A percentile compares a stretch with the other conserved stretches of the same genome.
These are phyloP conservation scores for Telmatochromis sp. DNA, from an alignment of 2,113 vertebrate genomes.

Conservation along the genomic window DNA sequence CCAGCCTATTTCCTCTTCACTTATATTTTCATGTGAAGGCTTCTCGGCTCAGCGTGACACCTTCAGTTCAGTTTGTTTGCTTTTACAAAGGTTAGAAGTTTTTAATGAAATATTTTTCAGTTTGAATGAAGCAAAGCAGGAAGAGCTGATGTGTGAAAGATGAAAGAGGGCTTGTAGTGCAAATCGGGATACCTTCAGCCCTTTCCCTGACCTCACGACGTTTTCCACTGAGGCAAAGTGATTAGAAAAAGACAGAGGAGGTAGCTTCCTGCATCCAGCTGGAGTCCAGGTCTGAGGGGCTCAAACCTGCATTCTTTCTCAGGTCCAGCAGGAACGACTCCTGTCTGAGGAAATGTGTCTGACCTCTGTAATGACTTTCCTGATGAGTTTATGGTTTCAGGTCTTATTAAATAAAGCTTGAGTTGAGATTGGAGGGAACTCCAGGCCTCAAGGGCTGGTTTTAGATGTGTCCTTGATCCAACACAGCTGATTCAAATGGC, in stretches of 20 bases:
- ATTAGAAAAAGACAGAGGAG: neutral
- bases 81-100: neutral
- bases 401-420: neutral
- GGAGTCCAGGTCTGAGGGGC: neutral
- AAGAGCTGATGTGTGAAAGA: neutral
- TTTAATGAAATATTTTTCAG: neutral
- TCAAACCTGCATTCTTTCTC: neutral
- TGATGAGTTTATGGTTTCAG: neutral
- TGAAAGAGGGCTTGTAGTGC: neutral
- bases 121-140: neutral
- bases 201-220: neutral
- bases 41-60: neutral
- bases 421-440: neutral
- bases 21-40: neutral
- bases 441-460: neutral
- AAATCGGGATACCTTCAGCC: rapidly evolving
- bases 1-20: neutral
- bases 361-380: neutral
- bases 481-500: neutral
- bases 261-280: neutral
- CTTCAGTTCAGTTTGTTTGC: neutral
- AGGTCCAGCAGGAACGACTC: neutral
- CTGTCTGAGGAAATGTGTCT: neutral
- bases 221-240: neutral
- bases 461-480: neutral